Evolutionary conservation across 1,140 invertebrate species (phyloP).

Genomic region (Lycorma delicatula): DNA sequence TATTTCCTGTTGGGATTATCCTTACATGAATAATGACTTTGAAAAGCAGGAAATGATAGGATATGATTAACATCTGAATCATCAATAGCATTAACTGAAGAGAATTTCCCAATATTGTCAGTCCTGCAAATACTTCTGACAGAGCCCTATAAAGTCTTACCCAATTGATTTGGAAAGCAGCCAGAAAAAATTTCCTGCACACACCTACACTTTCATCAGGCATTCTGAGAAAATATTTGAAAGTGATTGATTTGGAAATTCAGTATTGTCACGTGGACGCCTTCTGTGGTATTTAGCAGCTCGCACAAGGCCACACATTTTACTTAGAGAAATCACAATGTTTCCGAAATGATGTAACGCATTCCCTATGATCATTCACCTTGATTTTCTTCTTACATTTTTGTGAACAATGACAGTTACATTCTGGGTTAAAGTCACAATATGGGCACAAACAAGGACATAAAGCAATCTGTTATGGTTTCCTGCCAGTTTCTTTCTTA

Average conservation of each 20-base stretch:
- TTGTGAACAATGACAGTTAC: no score
- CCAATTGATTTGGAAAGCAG: constrained; percentile 9
- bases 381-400: no score
- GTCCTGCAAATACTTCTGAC: constrained; percentile 2
- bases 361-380: no score
- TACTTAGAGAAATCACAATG: no score
- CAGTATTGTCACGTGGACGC: no score
- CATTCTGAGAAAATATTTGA: neutral
- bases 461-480: no score
- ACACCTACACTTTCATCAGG: neutral
- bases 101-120: constrained; percentile 7
- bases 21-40: constrained; percentile 15
- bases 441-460: no score
- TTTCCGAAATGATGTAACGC: no score
- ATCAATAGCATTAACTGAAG: constrained; percentile 4
- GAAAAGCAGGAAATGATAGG: constrained; percentile 10
- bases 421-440: no score
- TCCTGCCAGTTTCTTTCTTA: no score
- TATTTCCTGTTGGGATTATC: constrained; percentile 16
- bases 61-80: constrained; percentile 10
- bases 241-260: neutral
- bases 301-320: no score
- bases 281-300: no score
- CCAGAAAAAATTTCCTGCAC: constrained; percentile 16
- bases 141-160: constrained; percentile 4